Evolutionary conservation across 2,888 invertebrate species (phyloP), one percentile per base, ranked within the genome.

Genomic region (Heteromyza rotundicornis): DNA sequence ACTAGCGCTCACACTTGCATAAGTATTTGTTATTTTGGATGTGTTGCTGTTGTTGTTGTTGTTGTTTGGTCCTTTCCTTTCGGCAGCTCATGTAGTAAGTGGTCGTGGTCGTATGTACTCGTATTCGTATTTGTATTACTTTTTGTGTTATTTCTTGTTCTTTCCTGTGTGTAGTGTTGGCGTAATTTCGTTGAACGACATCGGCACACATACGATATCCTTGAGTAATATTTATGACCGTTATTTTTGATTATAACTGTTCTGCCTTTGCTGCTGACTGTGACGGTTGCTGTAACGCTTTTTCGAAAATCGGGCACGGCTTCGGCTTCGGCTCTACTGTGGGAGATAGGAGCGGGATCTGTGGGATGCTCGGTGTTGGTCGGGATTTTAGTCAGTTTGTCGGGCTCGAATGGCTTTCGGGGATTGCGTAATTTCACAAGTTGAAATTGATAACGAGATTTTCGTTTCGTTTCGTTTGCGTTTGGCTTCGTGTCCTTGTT

Each of bases 241-340:
- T 58, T 64, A 67, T 64, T 64, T 64, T 62, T 67, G 64, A 63
- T 67, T 62, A 64, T 62, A 64, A 63, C 60, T 64, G 61, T n/a
- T n/a, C n/a, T n/a, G n/a, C n/a, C n/a, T n/a, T n/a, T 49, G 52
- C 58, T 35, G 8, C 47, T 36, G 51, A 51, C 50, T 47, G 47
- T 58, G 8, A 49, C 20, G 53, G 22, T 53, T 19, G 36, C 27
- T 47, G 27, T 47, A 47, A 59, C 44, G 52, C 17, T 44, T 52
- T 23, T 44, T 24, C 14, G n/a, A 52, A 12, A 17, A 14, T 17
- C 2, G 3, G 47, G n/a, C n/a, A n/a, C n/a, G n/a, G n/a, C n/a
- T n/a, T n/a, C n/a, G n/a, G n/a, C n/a, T n/a, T n/a, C n/a, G n/a
- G n/a, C n/a, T n/a, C n/a, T n/a, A n/a, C n/a, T n/a, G n/a, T n/a